Evolutionary conservation across 2,888 invertebrate species (phyloP).

Genomic region (Lithodes maja): DNA sequence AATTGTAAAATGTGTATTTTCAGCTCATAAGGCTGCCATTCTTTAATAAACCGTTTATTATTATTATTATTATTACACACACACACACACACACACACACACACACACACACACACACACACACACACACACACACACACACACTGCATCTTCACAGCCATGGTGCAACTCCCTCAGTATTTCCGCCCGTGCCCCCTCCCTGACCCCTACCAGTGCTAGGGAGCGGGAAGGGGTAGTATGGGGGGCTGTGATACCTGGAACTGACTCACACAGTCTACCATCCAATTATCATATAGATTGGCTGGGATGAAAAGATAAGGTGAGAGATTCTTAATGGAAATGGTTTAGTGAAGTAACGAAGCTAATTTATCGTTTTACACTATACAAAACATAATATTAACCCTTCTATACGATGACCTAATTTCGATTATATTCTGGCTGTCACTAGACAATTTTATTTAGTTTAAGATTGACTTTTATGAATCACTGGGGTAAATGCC

Average conservation of each 20-base stretch:
- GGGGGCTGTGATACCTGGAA: slow-evolving; percentile 3
- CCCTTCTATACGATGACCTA: no score
- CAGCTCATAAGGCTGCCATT: no score
- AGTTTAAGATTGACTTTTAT: not conserved
- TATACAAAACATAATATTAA: not conserved
- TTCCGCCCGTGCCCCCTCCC: slow-evolving; percentile 27
- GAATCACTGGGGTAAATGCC: no score
- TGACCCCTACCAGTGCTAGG: not conserved
- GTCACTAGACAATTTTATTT: no score
- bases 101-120: no score
- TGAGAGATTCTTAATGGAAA: not conserved
- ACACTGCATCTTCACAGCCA: not conserved
- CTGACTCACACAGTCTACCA: not conserved
- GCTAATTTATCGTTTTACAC: not conserved
- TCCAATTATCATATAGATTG: not conserved
- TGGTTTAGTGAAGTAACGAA: not conserved
- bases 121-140: no score
- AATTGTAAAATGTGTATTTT: no score
- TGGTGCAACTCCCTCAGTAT: slow-evolving; percentile 31
- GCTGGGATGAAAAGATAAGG: not conserved
- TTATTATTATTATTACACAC: no score
- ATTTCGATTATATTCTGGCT: no score
- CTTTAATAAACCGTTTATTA: no score
- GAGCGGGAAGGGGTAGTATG: not conserved
- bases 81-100: no score